Conservation (phyloP, 1,140 invertebrate species). For the Lanistes nyassanus region DNA sequence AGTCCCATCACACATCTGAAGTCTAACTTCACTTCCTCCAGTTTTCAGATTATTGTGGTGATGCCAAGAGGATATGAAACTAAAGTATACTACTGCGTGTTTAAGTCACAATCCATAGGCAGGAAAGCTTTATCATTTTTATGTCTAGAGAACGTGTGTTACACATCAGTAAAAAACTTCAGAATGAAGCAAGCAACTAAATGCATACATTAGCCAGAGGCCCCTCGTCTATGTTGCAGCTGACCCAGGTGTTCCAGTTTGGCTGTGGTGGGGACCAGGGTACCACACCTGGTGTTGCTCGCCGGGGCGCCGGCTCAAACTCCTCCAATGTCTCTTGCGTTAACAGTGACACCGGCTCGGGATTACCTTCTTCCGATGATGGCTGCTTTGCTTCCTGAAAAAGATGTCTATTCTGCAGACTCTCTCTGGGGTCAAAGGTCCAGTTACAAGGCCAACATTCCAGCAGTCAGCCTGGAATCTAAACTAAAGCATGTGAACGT, state of each 20-base stretch:
- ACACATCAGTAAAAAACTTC: no score
- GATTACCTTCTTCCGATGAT: conserved; percentile 12
- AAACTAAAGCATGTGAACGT: no score
- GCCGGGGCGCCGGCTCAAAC: conserved; percentile 71
- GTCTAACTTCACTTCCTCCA: no score
- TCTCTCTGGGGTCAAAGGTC: no score
- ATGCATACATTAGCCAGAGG: conserved; percentile 79
- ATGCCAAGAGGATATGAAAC: no score
- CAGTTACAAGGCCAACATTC: no score
- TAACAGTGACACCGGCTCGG: conserved; percentile 43
- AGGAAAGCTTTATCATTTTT: background rate
- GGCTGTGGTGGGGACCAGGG: conserved; percentile 93
- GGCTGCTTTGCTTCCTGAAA: conserved; percentile 4
- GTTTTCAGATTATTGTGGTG: no score
- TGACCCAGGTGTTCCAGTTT: conserved; percentile 97
- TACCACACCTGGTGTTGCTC: conserved; percentile 78
- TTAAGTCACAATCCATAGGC: background rate
- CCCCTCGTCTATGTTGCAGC: conserved; percentile 94
- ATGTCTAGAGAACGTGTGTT: background rate
- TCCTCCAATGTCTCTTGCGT: conserved; percentile 67
- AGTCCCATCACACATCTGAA: no score
- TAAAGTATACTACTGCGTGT: no score
- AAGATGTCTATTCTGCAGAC: no score
- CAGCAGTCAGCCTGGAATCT: no score
- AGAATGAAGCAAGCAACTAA: no score